Evolutionary conservation across 1,140 invertebrate genomes (phyloP).

Genomic region (Chymomyza costata): DNA sequence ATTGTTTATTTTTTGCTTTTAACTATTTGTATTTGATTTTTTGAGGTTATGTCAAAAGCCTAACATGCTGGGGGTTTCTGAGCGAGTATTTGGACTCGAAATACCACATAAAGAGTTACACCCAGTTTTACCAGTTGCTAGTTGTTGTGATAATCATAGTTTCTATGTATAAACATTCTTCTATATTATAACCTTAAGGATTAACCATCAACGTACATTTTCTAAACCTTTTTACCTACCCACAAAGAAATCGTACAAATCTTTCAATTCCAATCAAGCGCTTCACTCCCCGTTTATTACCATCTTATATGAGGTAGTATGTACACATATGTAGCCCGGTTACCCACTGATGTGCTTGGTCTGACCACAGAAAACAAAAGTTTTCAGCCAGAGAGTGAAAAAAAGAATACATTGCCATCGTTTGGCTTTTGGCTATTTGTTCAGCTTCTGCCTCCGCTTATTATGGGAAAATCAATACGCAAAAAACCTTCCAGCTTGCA

Average conservation of each 20-base stretch:
- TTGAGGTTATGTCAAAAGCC: too few species aligned
- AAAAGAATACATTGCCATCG: slow-evolving; percentile 12
- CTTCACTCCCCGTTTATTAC: slow-evolving; percentile 14
- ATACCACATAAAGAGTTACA: too few species aligned
- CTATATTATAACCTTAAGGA: too few species aligned
- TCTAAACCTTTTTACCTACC: slow-evolving; percentile 1
- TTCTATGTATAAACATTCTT: too few species aligned
- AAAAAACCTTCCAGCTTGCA: slow-evolving; percentile 19
- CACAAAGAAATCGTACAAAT: slow-evolving; percentile 5
- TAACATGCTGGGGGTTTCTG: too few species aligned
- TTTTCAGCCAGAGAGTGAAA: slow-evolving; percentile 13
- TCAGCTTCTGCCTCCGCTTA: slow-evolving; percentile 4
- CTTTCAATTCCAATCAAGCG: slow-evolving; percentile 14
- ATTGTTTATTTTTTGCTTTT: too few species aligned
- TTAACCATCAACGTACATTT: too few species aligned
- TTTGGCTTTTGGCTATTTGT: slow-evolving; percentile 49
- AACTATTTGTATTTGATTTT: too few species aligned
- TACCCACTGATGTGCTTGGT: slow-evolving; percentile 23
- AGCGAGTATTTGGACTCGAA: too few species aligned
- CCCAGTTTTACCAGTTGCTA: too few species aligned
- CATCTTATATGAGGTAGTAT: neutral
- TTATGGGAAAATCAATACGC: slow-evolving; percentile 62
- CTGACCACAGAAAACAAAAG: slow-evolving; percentile 16
- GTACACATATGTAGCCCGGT: slow-evolving; percentile 9
- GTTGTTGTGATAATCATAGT: too few species aligned